Evolutionary conservation across 2,113 vertebrate genomes (phyloP).

Genomic region (Sceloporus undulatus): DNA sequence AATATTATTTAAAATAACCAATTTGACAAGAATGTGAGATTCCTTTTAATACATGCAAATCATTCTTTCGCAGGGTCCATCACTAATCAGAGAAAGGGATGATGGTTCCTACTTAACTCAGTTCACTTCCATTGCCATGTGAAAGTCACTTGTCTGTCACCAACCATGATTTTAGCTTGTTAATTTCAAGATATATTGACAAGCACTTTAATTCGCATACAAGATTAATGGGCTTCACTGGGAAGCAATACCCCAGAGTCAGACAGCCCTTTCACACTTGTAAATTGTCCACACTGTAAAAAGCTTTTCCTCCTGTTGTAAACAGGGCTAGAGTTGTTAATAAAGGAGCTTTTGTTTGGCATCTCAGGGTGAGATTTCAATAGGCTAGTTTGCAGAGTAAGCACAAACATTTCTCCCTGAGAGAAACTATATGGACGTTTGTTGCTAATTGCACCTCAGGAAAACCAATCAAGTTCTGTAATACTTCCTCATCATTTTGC

Average conservation of each 20-base stretch:
- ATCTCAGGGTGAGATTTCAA: constrained; percentile 38
- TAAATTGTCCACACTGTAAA: accelerated
- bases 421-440: neutral
- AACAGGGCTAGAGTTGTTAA: constrained; percentile 13
- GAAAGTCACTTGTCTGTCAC: constrained; percentile 38
- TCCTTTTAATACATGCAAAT: constrained; percentile 43
- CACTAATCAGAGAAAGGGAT: constrained; percentile 4
- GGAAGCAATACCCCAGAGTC: constrained; percentile 10
- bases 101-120: constrained; percentile 23
- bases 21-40: constrained; percentile 38
- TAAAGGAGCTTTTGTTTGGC: constrained; percentile 4
- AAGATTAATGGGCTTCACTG: constrained; percentile 11
- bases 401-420: constrained; percentile 28
- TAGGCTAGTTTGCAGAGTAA: constrained; percentile 18
- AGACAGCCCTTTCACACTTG: neutral
- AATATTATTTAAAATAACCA: constrained; percentile 39
- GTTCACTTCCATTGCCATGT: constrained; percentile 24
- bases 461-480: constrained; percentile 19
- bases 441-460: neutral
- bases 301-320: neutral
- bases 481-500: constrained; percentile 1
- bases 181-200: constrained; percentile 40
- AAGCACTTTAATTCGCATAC: constrained; percentile 34
- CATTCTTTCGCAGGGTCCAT: neutral
- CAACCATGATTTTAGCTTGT: constrained; percentile 24